A percentile compares a stretch with the other conserved stretches of the same genome.
phyloP scores from a whole-genome alignment of 2,888 invertebrate genomes.

The Volucella inanis region DNA sequence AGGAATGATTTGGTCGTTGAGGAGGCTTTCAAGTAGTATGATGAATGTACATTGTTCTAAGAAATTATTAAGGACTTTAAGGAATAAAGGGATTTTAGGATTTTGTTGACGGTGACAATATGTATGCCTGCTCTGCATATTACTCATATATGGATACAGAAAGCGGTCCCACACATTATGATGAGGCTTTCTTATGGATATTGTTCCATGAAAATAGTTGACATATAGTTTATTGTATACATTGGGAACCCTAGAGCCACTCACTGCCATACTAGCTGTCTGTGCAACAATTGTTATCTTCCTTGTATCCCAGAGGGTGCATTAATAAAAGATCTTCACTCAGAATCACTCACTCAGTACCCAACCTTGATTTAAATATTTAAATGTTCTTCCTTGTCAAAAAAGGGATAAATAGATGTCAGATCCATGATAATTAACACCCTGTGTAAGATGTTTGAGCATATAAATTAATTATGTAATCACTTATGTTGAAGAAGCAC shows the following conservation, averaged over 20 bases:
- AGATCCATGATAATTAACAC: neutral
- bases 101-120: neutral
- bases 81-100: neutral
- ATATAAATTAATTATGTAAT: too few species aligned
- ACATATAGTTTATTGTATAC: too few species aligned
- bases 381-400: slow-evolving; percentile 20
- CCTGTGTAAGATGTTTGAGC: too few species aligned
- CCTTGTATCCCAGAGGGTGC: neutral
- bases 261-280: too few species aligned
- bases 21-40: neutral
- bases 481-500: too few species aligned
- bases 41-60: neutral
- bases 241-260: too few species aligned
- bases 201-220: too few species aligned
- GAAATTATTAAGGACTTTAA: neutral
- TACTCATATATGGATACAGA: too few species aligned
- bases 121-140: too few species aligned
- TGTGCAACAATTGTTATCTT: neutral
- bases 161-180: too few species aligned
- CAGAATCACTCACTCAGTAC: neutral
- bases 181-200: too few species aligned
- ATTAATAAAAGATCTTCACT: slow-evolving; percentile 32
- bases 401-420: slow-evolving; percentile 7
- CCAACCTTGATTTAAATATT: slow-evolving; percentile 1
- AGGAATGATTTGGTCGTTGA: neutral